Evolutionary conservation across 2,888 invertebrate genomes (phyloP).

Genomic region (Tipula helvola): DNA sequence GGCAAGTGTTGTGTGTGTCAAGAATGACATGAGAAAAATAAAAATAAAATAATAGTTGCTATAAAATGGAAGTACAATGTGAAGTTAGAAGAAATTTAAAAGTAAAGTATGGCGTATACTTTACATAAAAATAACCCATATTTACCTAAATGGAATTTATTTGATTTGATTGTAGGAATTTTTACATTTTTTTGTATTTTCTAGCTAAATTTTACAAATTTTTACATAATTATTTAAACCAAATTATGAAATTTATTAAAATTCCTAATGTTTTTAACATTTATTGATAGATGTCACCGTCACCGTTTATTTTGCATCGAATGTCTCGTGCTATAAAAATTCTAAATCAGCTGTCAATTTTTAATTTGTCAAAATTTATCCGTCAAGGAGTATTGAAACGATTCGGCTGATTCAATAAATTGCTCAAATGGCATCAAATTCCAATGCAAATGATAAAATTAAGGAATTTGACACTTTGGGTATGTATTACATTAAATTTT

Average conservation of each 20-base stretch:
- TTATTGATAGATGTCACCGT: not conserved
- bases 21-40: slow-evolving; percentile 12
- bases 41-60: not conserved
- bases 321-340: not conserved
- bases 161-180: too few species aligned
- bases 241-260: not conserved
- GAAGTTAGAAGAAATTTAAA: not conserved
- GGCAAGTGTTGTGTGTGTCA: slow-evolving; percentile 7
- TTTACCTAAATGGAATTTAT: too few species aligned
- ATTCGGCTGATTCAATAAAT: not conserved
- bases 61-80: not conserved
- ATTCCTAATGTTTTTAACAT: not conserved
- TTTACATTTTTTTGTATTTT: not conserved
- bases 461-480: slow-evolving; percentile 25
- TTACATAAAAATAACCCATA: not conserved
- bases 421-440: not conserved
- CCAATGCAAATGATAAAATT: slow-evolving; percentile 18
- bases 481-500: slow-evolving; percentile 14
- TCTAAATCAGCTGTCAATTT: not conserved
- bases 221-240: not conserved
- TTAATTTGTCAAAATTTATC: slow-evolving; percentile 21
- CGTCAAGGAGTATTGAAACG: slow-evolving; percentile 34
- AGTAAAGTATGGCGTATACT: not conserved
- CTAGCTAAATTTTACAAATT: not conserved
- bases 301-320: not conserved